Evolutionary conservation across 2,888 invertebrate genomes (phyloP), one percentile per base, ranked within the genome.

Genomic region (Eulithis prunata): DNA sequence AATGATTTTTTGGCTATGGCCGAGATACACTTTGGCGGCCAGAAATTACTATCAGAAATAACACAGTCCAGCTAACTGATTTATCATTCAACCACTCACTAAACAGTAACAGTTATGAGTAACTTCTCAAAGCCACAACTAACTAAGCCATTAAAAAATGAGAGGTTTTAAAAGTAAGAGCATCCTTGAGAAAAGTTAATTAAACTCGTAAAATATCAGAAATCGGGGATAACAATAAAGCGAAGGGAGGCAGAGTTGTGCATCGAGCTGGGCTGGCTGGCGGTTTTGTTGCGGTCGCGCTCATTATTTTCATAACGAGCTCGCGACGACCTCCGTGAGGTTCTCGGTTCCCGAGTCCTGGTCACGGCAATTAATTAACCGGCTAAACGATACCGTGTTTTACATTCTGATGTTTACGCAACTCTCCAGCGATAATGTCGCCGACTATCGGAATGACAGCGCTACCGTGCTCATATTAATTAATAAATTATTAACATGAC

Each of bases 361-460:
- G 87, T 86, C 85, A 85, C 84, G 81, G 81, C 87, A 92, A 93
- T 92, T 92, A 92, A 92, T 92, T 91, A 92, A 88, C 89, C 83
- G 84, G 86, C 91, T 91, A 92, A 92, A 91, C 90, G 89, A 82
- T 89, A 90, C 89, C 88, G 86, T 89, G 91, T 91, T 91, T 88
- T 89, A 91, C 89, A 91, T 89, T 88, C 78, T 90, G 86, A 88
- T 92, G 90, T 92, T 92, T 90, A 89, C 91, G 84, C 83, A 87
- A 84, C 91, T 88, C 91, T 93, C 89, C 84, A 86, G 79, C 85
- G 85, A 89, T 89, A 89, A 90, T 91, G 91, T 92, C 87, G 81
- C 83, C 79, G 79, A 82, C 80, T 80, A 85, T 83, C 83, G 82
- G 82, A 83, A 85, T 87, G 88, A 88, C 88, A 87, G 79, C 77